phyloP scores from a whole-genome alignment of 2,888 invertebrate species.

The Diadromus collaris region DNA sequence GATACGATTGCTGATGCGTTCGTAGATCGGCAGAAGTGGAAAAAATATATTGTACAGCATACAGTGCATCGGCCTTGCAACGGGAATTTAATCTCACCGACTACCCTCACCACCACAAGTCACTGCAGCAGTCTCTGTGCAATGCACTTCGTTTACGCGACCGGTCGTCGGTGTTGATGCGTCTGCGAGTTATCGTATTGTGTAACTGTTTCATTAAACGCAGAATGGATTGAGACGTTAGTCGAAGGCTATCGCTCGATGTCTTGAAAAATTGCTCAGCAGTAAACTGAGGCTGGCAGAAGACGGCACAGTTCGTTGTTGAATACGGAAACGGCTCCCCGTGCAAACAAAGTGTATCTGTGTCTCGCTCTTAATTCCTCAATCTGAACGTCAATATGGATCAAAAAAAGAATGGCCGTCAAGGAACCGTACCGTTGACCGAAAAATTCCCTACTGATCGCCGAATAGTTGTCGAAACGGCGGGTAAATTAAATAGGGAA shows the following conservation, averaged over 20 bases:
- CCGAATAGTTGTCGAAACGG: neutral
- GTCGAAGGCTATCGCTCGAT: neutral
- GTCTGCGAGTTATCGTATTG: neutral
- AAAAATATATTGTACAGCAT: neutral
- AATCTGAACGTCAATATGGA: neutral
- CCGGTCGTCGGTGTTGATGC: neutral
- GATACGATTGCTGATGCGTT: neutral
- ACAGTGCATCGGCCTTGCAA: neutral
- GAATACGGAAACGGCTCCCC: conserved; percentile 1
- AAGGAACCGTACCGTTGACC: neutral
- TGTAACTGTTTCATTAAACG: neutral
- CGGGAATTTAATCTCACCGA: neutral
- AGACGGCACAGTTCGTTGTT: neutral
- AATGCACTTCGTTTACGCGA: neutral
- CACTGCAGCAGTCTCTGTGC: neutral
- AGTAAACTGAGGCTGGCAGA: neutral
- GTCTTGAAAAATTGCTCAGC: neutral
- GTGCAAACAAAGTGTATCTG: neutral
- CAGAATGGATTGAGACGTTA: conserved; percentile 1
- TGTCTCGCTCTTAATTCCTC: neutral
- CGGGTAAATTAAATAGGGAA: neutral
- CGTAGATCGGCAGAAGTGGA: neutral
- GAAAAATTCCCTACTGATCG: neutral
- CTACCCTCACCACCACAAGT: neutral
- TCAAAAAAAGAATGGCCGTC: neutral